Evolutionary conservation across 2,888 invertebrate species (phyloP), one percentile per base, ranked within the genome.

Genomic region (Cacoxenus indagator): DNA sequence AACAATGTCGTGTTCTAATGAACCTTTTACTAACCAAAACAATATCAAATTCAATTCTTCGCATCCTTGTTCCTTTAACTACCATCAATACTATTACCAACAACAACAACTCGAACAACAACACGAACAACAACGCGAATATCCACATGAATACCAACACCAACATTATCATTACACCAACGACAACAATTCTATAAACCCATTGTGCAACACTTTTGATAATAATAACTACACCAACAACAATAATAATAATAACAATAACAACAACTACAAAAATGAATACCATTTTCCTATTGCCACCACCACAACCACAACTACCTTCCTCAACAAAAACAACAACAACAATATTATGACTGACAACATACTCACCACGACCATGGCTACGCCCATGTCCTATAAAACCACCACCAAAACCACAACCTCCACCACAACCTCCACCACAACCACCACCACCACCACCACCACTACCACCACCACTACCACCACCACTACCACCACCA

Each of bases 21-120:
- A 70, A 76, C 67, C 73, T 75, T 75, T 76, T 80, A 78, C 81
- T 78, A 80, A 80, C 77, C 74, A 80, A 77, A 78, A 78, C 72
- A 77, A 78, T 75, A 74, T 77, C 71, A 78, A 43, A 61, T 71
- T 73, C 70, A 80, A 75, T 76, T 76, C 24, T 51, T 22, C 24
- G 43, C 22, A 61, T 43, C 29, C 61, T 6, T 14, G 73, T 70
- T 74, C 64, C 74, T 71, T 73, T 74, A 76, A 71, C 74, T 73
- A 74, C 75, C 73, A 70, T 22, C 62, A 65, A 71, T 67, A 59
- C 19, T 65, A 64, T 64, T 68, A 67, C 31, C 73, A 70, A 61
- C 65, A 65, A 64, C 68, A 65, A 65, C 65, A 70, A 37, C 62
- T 64, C 51, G 67, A 65, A 70, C 59, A 37, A 26, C 66, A 67